These are phyloP conservation scores for Octomys mimax DNA, from an alignment of 2,797 vertebrate species.

Conservation along the genomic window DNA sequence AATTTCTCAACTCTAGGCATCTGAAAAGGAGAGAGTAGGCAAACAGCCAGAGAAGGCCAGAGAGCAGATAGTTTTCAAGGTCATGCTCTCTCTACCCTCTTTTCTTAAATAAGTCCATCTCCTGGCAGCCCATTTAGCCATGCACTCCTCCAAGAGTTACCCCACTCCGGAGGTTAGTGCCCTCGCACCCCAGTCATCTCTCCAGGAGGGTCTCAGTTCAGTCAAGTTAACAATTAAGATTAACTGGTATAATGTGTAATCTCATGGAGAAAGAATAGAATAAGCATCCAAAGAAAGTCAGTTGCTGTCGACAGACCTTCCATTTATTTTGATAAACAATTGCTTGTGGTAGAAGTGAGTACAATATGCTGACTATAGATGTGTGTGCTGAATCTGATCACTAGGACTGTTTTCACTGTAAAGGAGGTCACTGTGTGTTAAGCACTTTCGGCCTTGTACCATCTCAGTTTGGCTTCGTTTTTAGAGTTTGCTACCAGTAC, in stretches of 20 bases:
- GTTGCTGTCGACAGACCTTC: background rate
- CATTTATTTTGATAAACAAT: background rate
- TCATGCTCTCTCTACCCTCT: background rate
- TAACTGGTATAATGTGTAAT: background rate
- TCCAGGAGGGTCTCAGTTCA: background rate
- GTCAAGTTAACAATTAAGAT: background rate
- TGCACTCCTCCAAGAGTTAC: background rate
- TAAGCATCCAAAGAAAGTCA: background rate
- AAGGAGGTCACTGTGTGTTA: background rate
- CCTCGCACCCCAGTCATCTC: too few relatives aligned
- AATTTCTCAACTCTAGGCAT: background rate
- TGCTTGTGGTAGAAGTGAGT: background rate
- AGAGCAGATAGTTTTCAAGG: background rate
- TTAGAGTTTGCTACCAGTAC: constrained; percentile 32
- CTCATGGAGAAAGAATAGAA: background rate
- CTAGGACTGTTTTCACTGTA: background rate
- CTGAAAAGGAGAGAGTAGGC: background rate
- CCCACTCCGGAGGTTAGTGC: background rate
- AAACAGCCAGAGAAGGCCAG: background rate
- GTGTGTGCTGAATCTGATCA: background rate
- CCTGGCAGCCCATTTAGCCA: background rate
- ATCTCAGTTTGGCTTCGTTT: constrained; percentile 8
- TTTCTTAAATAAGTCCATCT: background rate
- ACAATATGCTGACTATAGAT: background rate
- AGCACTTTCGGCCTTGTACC: background rate